phyloP scores from a whole-genome alignment of 2,888 invertebrate genomes.

The Cheilosia impressa region DNA sequence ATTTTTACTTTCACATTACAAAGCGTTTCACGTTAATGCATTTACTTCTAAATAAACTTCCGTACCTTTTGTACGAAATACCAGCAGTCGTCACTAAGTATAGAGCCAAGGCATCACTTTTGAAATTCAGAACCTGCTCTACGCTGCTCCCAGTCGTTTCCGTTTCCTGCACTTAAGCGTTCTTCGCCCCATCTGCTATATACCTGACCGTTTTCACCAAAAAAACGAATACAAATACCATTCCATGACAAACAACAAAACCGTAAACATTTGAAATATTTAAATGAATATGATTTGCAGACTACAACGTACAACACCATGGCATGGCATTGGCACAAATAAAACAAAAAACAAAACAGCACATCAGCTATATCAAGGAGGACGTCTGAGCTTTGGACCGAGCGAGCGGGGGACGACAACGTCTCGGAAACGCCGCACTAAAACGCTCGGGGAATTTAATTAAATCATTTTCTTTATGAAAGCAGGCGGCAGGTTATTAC shows the following conservation, averaged over 20 bases:
- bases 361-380: constrained; percentile 18
- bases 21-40: constrained; percentile 54
- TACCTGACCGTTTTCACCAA: constrained; percentile 46
- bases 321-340: background rate
- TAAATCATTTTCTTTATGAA: constrained; percentile 71
- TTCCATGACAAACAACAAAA: constrained; percentile 57
- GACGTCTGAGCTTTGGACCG: background rate
- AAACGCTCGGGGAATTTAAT: constrained; percentile 69
- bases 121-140: background rate
- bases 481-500: constrained; percentile 65
- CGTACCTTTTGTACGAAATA: constrained; percentile 40
- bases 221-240: constrained; percentile 8
- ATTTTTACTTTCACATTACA: no score
- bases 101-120: constrained; percentile 9
- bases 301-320: constrained; percentile 42
- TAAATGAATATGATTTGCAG: constrained; percentile 65
- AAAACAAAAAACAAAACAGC: no score
- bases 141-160: constrained; percentile 20
- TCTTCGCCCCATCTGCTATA: constrained; percentile 22
- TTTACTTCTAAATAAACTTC: constrained; percentile 61
- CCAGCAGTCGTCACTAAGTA: background rate
- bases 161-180: constrained; percentile 67
- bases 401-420: background rate
- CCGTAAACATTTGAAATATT: constrained; percentile 68
- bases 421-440: constrained; percentile 30